Conservation (phyloP, 2,113 vertebrate species). For the Erinaceus europaeus region DNA sequence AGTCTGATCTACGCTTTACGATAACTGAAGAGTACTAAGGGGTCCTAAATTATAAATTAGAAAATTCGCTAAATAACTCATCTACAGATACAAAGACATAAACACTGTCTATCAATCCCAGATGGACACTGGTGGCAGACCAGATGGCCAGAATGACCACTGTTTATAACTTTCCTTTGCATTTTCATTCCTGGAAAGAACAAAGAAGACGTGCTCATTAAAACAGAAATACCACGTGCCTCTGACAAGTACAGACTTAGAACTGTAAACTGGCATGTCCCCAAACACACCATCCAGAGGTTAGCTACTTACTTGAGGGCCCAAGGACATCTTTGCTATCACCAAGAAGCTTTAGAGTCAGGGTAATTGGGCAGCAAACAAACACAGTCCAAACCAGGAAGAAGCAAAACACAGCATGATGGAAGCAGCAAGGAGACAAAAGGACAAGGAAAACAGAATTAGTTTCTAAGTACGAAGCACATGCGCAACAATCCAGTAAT, state of each 20-base stretch:
- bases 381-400: conserved; percentile 82
- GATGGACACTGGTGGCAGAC: not conserved
- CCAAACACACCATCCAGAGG: conserved; percentile 59
- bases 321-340: conserved; percentile 88
- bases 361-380: conserved; percentile 81
- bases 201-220: conserved; percentile 29
- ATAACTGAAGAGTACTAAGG: not conserved
- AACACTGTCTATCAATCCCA: not conserved
- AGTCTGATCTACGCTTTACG: not conserved
- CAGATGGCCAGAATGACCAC: not conserved
- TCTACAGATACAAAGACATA: not conserved
- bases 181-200: conserved; percentile 37
- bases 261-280: conserved; percentile 7
- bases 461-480: conserved; percentile 80
- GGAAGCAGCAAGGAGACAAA: conserved; percentile 74
- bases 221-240: conserved; percentile 4
- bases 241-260: conserved; percentile 37
- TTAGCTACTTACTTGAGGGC: conserved; percentile 87
- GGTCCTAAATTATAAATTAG: not conserved
- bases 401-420: conserved; percentile 79
- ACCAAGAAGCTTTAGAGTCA: conserved; percentile 85
- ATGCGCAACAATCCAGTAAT: conserved; percentile 70
- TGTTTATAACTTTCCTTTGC: not conserved
- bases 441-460: conserved; percentile 85
- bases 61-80: not conserved